phyloP scores from a whole-genome alignment of 2,113 vertebrate genomes.

The Capreolus pygargus region DNA sequence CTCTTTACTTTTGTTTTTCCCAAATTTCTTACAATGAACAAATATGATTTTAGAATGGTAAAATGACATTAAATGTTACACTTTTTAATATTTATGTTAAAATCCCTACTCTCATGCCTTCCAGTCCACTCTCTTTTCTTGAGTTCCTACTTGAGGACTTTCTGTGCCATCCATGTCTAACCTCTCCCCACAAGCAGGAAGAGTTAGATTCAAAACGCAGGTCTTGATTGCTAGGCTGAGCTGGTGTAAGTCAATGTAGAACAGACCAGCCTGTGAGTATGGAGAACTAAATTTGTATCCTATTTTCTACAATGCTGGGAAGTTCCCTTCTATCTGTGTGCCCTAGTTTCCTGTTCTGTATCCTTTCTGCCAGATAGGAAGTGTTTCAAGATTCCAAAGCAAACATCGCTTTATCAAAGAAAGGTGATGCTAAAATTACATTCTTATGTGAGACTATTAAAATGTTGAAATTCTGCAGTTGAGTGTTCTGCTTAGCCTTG shows the following conservation, averaged over 20 bases:
- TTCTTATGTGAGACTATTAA: neutral
- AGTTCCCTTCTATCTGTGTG: neutral
- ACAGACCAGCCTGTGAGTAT: neutral
- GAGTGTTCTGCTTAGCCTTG: neutral
- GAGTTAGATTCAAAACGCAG: rapidly evolving
- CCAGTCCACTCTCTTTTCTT: neutral
- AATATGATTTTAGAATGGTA: neutral
- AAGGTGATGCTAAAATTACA: neutral
- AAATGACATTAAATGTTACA: neutral
- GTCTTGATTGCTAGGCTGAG: neutral
- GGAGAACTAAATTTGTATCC: neutral
- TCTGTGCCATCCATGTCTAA: rapidly evolving
- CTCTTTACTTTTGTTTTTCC: neutral
- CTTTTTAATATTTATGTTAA: neutral
- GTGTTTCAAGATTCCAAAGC: neutral
- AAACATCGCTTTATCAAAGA: neutral
- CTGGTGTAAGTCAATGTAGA: neutral
- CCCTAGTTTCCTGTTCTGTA: neutral
- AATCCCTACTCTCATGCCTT: neutral
- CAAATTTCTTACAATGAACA: neutral
- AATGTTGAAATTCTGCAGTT: neutral
- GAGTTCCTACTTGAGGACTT: neutral
- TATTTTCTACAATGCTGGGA: neutral
- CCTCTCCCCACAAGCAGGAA: neutral
- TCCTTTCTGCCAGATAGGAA: neutral